Evolutionary conservation across 2,888 invertebrate species (phyloP), one percentile per base, ranked within the genome.

Genomic region (Heliconius ismenius): DNA sequence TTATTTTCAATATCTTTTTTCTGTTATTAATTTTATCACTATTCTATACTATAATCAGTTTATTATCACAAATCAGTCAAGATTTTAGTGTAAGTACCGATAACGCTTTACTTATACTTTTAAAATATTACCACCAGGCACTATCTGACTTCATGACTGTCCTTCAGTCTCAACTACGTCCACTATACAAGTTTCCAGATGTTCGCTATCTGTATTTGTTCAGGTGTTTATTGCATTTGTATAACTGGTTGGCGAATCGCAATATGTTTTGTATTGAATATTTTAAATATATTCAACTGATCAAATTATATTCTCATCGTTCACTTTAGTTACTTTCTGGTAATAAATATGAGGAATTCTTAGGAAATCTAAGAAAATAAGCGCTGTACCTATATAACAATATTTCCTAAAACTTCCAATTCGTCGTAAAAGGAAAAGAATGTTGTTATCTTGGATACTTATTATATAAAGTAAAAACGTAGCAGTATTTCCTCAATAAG

Each of bases 131-230:
- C 32, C 32, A 32, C 32, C 32, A 32, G 21, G 15, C 60, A n/a
- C n/a, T 36, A 36, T 36, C 6, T 36, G 65, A 36, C 36, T 36
- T 36, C 65, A 65, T 39, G 32, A 32, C 63, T 39, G 65, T 65
- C 65, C 36, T 65, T 39, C 65, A 65, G 69, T n/a, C 69, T 18
- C 54, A 32, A 28, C 7, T 10, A 21, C 28, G 49, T 28, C 68
- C 68, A 69, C 28, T 28, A 10, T 28, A 54, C 15, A 21, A 58
- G 32, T 36, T n/a, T 54, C 70, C 70, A 32, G 70, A 58, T 58
- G 39, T 21, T 60, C 43, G 63, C 67, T 74, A 72, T 75, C 67
- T 24, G 24, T 77, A 74, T 79, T 79, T 77, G 69, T 76, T 76
- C 77, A 79, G 79, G 77, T 79, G 79, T 54, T 64, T 32, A 18